phyloP scores from a whole-genome alignment of 1,140 invertebrate species.

The Hetaerina americana region DNA sequence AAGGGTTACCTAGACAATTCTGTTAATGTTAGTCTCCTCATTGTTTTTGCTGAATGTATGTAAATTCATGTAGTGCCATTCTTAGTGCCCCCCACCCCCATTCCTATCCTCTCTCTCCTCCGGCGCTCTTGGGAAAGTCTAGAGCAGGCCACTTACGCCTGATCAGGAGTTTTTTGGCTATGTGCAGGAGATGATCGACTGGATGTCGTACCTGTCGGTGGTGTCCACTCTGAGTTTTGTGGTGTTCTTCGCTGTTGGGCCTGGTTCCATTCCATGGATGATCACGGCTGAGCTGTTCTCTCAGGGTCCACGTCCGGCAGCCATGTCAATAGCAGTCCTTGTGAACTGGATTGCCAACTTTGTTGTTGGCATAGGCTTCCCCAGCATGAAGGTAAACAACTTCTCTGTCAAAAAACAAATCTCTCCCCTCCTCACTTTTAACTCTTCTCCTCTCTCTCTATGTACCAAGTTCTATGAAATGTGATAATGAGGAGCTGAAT shows the following conservation, averaged over 20 bases:
- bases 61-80: too few relatives aligned
- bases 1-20: too few relatives aligned
- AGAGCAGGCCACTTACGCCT: slow-evolving; percentile 34
- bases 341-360: slow-evolving; percentile 99
- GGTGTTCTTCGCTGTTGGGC: slow-evolving; percentile 92
- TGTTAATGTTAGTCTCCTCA: too few relatives aligned
- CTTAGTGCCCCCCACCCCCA: too few relatives aligned
- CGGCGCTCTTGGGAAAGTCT: slow-evolving; percentile 41
- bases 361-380: slow-evolving; percentile 90
- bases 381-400: slow-evolving; percentile 80
- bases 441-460: too few relatives aligned
- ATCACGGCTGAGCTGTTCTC: slow-evolving; percentile 97
- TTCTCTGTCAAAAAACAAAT: slow-evolving; percentile 9
- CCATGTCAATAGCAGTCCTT: slow-evolving; percentile 94
- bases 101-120: too few relatives aligned
- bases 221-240: slow-evolving; percentile 88
- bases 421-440: too few relatives aligned
- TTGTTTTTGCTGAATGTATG: too few relatives aligned
- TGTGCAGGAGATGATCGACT: slow-evolving; percentile 94
- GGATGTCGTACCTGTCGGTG: slow-evolving; percentile 93
- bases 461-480: too few relatives aligned
- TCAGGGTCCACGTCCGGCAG: slow-evolving; percentile 88
- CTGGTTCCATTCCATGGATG: slow-evolving; percentile 96
- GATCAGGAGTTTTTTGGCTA: slow-evolving; percentile 81
- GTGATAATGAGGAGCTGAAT: too few relatives aligned